Base-by-base conservation (phyloP, 92 coral and sea anemone species). In the Diadumene lineata region DNA sequence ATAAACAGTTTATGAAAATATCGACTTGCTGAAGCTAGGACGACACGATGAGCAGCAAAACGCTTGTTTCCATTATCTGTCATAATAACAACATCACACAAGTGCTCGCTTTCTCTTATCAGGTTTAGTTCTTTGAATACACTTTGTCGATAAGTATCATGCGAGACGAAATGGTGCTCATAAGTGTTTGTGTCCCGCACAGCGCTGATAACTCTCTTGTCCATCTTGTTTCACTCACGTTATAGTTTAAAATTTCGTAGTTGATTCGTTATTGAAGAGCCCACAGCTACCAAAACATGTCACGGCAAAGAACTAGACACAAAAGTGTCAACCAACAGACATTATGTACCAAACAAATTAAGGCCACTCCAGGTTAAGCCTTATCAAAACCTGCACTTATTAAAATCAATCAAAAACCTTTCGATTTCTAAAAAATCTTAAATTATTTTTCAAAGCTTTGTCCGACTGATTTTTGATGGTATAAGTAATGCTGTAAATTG, bases 11-110 rank as follows among this genome's bases (percentile, higher is more conserved):
- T 77, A 73, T 86, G 81, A 34, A 94, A 91, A 68, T 94, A 94
- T 10, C 94, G 85, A 56, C 97, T 82, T 69, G 91, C 86, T 11
- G 98, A 97, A 0, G 97, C 93, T 17, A 94, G 80, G 32, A 94
- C 92, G 17, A 78, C 79, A 13, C 98, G 90, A 65, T 94, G 98
- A 18, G 93, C 97, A 7, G 88, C 79, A 43, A 88, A 86, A 43
- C 90, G 91, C 30, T 57, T 70, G 43, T 69, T 76, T 8, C 96
- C 97, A 8, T 63, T 75, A 43, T 91, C 92, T 46, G 92, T 83
- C 77, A 70, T 68, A 17, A 94, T 79, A 63, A 85, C 70, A 43
- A 86, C 98, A 77, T 94, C 97, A 61, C 97, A 91, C 0, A 94
- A 73, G n/a, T 82, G 79, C 70, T 83, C 86, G 27, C 70, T 69